Base-by-base conservation (phyloP, 2,888 invertebrate species). In the Flexamia atlantica region DNA sequence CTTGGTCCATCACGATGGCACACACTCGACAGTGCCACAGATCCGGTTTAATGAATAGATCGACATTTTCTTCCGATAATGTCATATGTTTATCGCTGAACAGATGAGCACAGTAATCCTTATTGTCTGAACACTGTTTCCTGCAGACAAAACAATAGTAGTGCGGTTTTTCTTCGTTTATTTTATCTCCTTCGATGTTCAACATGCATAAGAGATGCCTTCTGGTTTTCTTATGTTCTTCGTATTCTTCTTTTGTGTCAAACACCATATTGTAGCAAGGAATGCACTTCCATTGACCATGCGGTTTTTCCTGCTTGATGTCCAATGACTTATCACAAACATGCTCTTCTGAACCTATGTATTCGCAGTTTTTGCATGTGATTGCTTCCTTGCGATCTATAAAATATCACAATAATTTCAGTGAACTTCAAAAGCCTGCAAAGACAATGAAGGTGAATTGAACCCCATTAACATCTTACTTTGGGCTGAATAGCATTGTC, bases 121-220 rank as follows among this genome's bases (percentile, higher is more conserved):
- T 36, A 2, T 20, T 23, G 28, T 20, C 25, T 10, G 36, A 4
- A 12, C 10, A 72, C 42, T 72, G 72, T 5, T 72, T 72, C 42
- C 42, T 36, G 40, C 72, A 72, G 3, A 14, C 23, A 17, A 72
- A 36, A 20, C 72, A 72, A 20, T 40, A 72, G 10, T 12, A 72
- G 72, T 72, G 40, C 3, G 20, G 36, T 14, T 40, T 40, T 0
- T 72, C 72, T 20, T 32, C 36, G 7, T 14, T 9, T 1, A 72
- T 30, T 72, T 40, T 42, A 40, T 72, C 72, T 5, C 72, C 72
- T 40, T 72, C 72, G 36, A 36, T 25, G 14, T 72, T 72, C 40
- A 72, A 40, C 42, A 72, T 72, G 36, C 72, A 36, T 10, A 72
- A 28, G 5, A 72, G 40, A 40, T 72, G 72, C 17, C 42, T n/a